A percentile compares a stretch with the other conserved stretches of the same genome.
Conservation (phyloP, 2,888 invertebrate species). For the Hymenopus coronatus region DNA sequence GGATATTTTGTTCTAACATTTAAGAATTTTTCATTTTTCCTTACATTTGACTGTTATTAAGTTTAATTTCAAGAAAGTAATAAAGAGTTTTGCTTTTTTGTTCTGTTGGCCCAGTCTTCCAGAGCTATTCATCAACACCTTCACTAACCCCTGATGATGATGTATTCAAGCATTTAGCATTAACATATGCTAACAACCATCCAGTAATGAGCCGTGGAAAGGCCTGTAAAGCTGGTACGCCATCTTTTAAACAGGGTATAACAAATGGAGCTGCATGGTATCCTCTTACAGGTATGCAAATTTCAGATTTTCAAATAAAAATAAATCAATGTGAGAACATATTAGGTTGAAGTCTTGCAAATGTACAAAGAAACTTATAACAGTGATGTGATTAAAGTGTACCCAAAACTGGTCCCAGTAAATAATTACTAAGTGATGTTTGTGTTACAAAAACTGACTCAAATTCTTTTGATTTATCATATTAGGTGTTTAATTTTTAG, state of each 20-base stretch:
- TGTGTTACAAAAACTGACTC: no score
- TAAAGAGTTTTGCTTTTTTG: slow-evolving; percentile 40
- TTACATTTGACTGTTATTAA: slow-evolving; percentile 48
- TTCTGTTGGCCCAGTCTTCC: slow-evolving; percentile 65
- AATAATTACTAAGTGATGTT: no score
- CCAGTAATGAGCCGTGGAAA: slow-evolving; percentile 55
- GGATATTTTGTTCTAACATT: not conserved
- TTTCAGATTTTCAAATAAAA: not conserved
- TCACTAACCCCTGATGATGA: slow-evolving; percentile 63
- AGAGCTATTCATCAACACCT: slow-evolving; percentile 69
- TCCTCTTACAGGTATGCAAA: slow-evolving; percentile 51
- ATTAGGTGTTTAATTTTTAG: no score
- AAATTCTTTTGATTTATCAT: no score
- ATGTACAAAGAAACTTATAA: no score
- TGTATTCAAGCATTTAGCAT: slow-evolving; percentile 58
- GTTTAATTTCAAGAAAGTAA: not conserved
- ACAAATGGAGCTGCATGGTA: slow-evolving; percentile 68
- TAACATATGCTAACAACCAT: slow-evolving; percentile 57
- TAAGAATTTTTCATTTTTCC: not conserved
- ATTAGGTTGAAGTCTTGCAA: no score
- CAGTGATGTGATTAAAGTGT: no score
- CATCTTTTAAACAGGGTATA: slow-evolving; percentile 56
- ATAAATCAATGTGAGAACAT: no score
- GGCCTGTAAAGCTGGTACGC: slow-evolving; percentile 48
- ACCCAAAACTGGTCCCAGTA: no score